A percentile compares a stretch with the other conserved stretches of the same genome.
Conservation (phyloP, 2,888 invertebrate genomes). For the Meghimatium bilineatum region DNA sequence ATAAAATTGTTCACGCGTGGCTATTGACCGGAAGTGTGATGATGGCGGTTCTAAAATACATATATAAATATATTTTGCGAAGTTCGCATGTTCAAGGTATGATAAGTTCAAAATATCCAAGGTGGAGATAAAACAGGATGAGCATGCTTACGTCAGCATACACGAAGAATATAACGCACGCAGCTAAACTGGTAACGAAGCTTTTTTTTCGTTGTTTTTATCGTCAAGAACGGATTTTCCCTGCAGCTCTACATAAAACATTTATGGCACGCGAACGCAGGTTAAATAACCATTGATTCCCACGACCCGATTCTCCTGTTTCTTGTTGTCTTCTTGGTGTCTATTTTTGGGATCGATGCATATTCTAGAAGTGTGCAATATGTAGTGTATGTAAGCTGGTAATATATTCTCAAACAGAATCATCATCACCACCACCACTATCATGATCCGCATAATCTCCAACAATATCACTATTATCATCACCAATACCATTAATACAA, state of each 20-base stretch:
- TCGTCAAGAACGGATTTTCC: not conserved
- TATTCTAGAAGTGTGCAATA: not conserved
- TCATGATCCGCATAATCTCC: too few relatives aligned
- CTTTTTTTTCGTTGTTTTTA: not conserved
- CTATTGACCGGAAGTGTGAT: too few relatives aligned
- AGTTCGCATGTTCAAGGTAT: too few relatives aligned
- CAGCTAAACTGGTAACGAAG: not conserved
- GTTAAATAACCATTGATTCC: conserved; percentile 11
- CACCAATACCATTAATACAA: too few relatives aligned
- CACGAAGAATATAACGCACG: not conserved
- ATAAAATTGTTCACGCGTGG: too few relatives aligned
- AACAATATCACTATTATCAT: too few relatives aligned
- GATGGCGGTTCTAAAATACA: too few relatives aligned
- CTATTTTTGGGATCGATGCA: not conserved
- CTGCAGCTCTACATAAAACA: not conserved
- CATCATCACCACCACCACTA: too few relatives aligned
- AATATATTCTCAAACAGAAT: too few relatives aligned
- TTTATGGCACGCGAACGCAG: not conserved
- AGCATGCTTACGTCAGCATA: not conserved
- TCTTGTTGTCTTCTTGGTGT: not conserved
- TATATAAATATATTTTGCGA: too few relatives aligned
- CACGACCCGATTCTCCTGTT: not conserved
- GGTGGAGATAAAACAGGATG: not conserved
- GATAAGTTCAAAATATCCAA: too few relatives aligned
- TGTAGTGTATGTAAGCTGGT: not conserved